Conservation (phyloP, 2,113 vertebrate species). For the Orientallactaga bullata region DNA sequence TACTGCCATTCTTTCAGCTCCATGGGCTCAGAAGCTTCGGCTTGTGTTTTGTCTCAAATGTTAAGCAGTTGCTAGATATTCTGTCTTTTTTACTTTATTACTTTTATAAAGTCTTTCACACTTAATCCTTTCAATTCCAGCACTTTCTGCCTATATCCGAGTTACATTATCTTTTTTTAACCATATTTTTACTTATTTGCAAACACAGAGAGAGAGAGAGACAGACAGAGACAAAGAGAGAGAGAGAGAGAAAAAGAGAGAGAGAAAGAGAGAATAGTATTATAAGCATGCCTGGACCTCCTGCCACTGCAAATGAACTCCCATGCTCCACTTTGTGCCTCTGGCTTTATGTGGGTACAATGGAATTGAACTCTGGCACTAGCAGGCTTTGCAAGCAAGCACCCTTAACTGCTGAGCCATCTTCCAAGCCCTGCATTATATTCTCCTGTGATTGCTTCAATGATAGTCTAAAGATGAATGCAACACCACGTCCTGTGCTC, state of each 20-base stretch:
- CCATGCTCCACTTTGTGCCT: no score
- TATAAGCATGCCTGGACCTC: no score
- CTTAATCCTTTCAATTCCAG: neutral
- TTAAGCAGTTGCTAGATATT: neutral
- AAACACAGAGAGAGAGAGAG: no score
- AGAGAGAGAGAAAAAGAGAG: no score
- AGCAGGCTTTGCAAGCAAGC: no score
- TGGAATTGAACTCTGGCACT: no score
- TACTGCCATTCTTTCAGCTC: neutral
- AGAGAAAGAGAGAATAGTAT: no score
- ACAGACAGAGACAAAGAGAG: no score
- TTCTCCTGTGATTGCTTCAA: neutral
- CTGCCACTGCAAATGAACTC: no score
- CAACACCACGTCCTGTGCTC: neutral
- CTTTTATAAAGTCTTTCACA: neutral
- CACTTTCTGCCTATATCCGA: neutral
- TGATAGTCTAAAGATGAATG: neutral
- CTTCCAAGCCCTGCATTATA: neutral
- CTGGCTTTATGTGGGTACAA: no score
- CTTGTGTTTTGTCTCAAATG: neutral
- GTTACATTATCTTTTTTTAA: no score
- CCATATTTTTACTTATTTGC: neutral
- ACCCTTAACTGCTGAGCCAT: no score
- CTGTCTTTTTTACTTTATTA: neutral
- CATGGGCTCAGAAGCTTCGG: neutral